Base-by-base conservation (phyloP, 1,140 invertebrate species). In the Orius laevigatus region DNA sequence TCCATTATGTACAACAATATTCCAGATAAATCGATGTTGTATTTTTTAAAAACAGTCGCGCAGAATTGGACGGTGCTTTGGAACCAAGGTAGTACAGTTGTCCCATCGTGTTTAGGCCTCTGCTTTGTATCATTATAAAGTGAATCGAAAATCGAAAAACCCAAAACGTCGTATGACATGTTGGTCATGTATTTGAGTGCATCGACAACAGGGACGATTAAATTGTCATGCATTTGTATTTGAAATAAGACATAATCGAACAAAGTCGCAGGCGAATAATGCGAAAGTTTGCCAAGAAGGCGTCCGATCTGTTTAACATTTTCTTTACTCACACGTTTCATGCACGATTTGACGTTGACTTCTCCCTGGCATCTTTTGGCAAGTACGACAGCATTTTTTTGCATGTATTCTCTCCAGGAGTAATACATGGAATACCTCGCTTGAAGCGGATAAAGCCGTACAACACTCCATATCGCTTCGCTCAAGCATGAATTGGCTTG, bases 271-370 rank as follows among this genome's bases (percentile, higher is more conserved):
- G 96, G 95, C 41, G 91, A 87, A 46, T 84, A 91, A 62, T 98
- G 94, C 25, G 89, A 93, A 12, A 98, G 70, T 71, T 99, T 99
- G 11, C 93, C 95, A 48, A 99, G 84, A 32, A 88, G 79, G 50
- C 96, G 68, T 5, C 96, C 94, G 46, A 93, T 84, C 0, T 85
- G 90, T 65, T 98, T 98, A 1, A 98, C 89, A 59, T 93, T 98
- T 66, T 99, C 96, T 63, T 98, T 99, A 57, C 88, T 93, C 2
- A 99, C 82, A 42, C 94, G 73, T 68, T 97, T 97, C 86, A 98
- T 94, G 5, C 96, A 84, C 52, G 89, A 90, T 60, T 94, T 95
- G 5, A 95, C 86, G 59, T 86, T 82, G 57, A 38, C 34, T 18
- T 41, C 40, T 14, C 39, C 40, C 33, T 53, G 40, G n/a, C 39